A percentile compares a stretch with the other conserved stretches of the same genome.
These are phyloP conservation scores for Philonicus albiceps DNA, from an alignment of 2,888 invertebrate genomes.

Conservation along the genomic window DNA sequence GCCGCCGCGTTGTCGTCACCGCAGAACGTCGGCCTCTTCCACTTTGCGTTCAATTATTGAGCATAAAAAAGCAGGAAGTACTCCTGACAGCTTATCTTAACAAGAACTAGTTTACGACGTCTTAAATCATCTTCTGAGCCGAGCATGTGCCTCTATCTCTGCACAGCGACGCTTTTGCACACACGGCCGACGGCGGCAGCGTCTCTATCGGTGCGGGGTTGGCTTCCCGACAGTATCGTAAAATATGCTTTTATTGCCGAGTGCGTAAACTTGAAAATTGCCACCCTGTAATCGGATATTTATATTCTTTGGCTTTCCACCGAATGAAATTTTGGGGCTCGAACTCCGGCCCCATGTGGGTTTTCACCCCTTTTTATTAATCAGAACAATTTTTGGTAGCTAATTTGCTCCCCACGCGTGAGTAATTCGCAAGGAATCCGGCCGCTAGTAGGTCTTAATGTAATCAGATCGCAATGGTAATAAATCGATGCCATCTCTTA, in stretches of 20 bases:
- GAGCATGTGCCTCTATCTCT: conserved; percentile 32
- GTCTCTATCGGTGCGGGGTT: background rate
- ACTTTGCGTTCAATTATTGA: background rate
- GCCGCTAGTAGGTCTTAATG: background rate
- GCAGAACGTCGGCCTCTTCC: background rate
- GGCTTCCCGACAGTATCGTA: background rate
- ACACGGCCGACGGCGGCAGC: background rate
- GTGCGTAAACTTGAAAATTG: conserved; percentile 43
- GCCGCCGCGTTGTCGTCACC: background rate
- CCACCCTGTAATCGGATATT: conserved; percentile 31
- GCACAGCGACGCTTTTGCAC: background rate
- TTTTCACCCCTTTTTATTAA: background rate
- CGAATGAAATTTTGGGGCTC: background rate
- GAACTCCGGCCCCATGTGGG: background rate
- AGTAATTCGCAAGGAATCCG: background rate
- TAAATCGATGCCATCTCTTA: background rate
- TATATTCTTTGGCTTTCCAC: background rate
- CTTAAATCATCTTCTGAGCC: conserved; percentile 43
- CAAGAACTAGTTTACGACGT: conserved; percentile 44
- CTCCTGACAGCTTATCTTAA: conserved; percentile 46
- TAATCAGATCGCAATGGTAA: conserved; percentile 12
- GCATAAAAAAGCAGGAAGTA: conserved; percentile 42
- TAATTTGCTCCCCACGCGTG: background rate
- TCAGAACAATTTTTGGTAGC: background rate
- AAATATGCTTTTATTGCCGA: conserved; percentile 29